Base-by-base conservation (phyloP, 2,113 vertebrate genomes). In the Recurvirostra avosetta region DNA sequence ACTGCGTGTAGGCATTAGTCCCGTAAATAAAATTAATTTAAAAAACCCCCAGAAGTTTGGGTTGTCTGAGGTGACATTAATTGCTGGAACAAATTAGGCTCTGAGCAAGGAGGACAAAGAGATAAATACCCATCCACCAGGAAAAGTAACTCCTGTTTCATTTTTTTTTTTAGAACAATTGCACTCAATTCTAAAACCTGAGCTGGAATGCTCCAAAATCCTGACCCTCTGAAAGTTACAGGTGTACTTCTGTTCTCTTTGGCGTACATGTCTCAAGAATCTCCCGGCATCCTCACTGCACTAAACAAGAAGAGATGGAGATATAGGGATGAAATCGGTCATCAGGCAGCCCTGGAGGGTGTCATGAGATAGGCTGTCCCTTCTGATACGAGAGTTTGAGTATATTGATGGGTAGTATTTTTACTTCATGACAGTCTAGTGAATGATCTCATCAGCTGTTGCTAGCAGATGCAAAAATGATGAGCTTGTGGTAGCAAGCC, bases 391-490 rank as follows among this genome's bases (percentile, higher is more conserved):
- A 79, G 88, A 86, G n/a, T 34, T 29, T 58, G 25, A 84, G 21
- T 70, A 15, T 68, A 71, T 40, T 78, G 77, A 62, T 4, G 5
- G 89, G 45, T 62, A 50, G 26, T 95, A 66, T 79, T 96, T 94
- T 92, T 66, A 71, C 58, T 91, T 87, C 3, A 3, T 82, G 74
- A 23, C 62, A 94, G 38, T 82, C 77, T 19, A 15, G 61, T 85
- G 86, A 82, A 55, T 87, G 80, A 88, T 84, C 66, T 96, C 77
- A 75, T 88, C 70, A 70, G 80, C 66, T 88, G 71, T 58, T 95
- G 71, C 65, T 82, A 73, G 80, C 91, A 91, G 80, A 87, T 97
- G 78, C 92, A 89, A 56, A 87, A 96, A 36, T 29, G 5, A 76
- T 91, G 73, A 36, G 25, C 36, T 41, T 78, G 68, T 90, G 86